Conservation (phyloP, 2,797 vertebrate species). For the Microctenopoma stevenorrisi region DNA sequence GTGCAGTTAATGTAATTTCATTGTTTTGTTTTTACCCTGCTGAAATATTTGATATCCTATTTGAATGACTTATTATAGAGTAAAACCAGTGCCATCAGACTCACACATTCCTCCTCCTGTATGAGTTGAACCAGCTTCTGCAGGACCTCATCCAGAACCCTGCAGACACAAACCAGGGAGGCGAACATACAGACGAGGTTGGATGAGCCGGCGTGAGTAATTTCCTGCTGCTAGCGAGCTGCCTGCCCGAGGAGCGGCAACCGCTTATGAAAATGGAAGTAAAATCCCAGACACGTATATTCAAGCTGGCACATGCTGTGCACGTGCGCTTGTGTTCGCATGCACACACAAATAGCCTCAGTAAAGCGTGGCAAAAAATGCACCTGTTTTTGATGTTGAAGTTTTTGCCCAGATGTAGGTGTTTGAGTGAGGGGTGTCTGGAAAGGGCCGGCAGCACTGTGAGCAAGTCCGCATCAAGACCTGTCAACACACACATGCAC, state of each 20-base stretch:
- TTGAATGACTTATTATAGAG: neutral
- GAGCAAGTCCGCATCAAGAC: conserved; percentile 88
- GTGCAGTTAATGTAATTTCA: neutral
- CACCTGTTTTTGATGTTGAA: conserved; percentile 94
- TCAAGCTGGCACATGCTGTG: conserved; percentile 28
- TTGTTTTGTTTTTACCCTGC: neutral
- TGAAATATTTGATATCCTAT: neutral
- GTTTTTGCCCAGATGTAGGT: conserved; percentile 92
- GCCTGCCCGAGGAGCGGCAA: conserved; percentile 27
- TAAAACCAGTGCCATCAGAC: conserved; percentile 53
- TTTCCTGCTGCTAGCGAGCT: conserved; percentile 55
- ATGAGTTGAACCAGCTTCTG: conserved; percentile 91
- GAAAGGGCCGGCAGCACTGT: conserved; percentile 88
- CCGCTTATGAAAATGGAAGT: conserved; percentile 35
- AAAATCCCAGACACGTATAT: conserved; percentile 48
- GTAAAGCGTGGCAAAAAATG: conserved; percentile 26
- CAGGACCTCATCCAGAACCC: conserved; percentile 90
- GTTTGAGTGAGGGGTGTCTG: conserved; percentile 90
- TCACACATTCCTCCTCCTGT: conserved; percentile 94
- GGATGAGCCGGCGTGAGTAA: conserved; percentile 51
- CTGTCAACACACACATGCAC: conserved; percentile 71
- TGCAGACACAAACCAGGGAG: conserved; percentile 65
- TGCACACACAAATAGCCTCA: conserved; percentile 16
- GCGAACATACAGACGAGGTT: conserved; percentile 30
- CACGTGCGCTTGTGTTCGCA: neutral